Evolutionary conservation across 2,888 invertebrate genomes (phyloP), one percentile per base, ranked within the genome.

Genomic region (Alviniconcha strummeri): DNA sequence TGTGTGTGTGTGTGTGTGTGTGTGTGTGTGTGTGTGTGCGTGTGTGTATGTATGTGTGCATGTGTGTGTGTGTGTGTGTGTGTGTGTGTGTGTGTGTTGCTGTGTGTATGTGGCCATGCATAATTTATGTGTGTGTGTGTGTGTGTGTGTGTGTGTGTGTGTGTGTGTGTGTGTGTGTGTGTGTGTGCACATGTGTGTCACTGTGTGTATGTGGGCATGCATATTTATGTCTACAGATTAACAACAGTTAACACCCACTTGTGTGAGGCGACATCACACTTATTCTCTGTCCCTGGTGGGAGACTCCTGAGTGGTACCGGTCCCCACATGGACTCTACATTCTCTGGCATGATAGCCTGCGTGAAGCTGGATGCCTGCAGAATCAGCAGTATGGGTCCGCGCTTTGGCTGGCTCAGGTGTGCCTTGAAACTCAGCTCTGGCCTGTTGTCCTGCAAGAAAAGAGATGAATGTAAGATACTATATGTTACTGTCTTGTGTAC

Each of bases 341-440:
- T 90, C 85, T 92, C 93, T n/a, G 93, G 93, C 90, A 92, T 93
- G 87, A 88, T 93, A 88, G 88, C 94, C 84, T 89, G 93, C 90
- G 88, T 93, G 88, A 86, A 94, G 75, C 81, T 87, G 13, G 90
- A 90, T 19, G 88, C 86, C 71, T 87, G 85, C 85, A 91, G 77
- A 64, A 86, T 88, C 78, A 91, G 85, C 84, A 89, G 84, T 74
- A 89, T 89, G 5, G 89, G 89, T 5, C 92, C 91, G 55, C 88
- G 89, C 81, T 87, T 87, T 15, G 90, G 89, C 11, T 83, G 86
- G 55, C 84, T 91, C 80, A 91, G 90, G 85, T 84, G 86, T 5
- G 91, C 91, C 36, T 88, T 87, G 74, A 92, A 88, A n/a, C 80
- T 87, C 13, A 89, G 85, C 76, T 74, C 80, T 54, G 82, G n/a